These are phyloP conservation scores for Lordiphosa andalusiaca DNA, from an alignment of 2,888 invertebrate species.

Conservation along the genomic window DNA sequence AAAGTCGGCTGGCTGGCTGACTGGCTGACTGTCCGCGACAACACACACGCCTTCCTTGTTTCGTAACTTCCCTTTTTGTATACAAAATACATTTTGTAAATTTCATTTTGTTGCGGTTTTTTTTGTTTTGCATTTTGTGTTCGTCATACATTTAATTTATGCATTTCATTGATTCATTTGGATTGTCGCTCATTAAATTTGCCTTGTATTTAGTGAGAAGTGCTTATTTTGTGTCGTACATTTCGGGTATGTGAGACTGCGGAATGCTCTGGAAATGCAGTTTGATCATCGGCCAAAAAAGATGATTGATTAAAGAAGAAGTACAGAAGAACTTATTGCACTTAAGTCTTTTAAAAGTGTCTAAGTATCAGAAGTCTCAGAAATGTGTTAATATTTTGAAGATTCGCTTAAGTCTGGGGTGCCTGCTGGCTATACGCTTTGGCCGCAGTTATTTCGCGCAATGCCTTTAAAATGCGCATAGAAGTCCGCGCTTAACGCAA, in stretches of 20 bases:
- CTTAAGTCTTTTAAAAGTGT: too few species aligned
- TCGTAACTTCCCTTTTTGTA: conserved; percentile 4
- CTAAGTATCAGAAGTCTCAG: too few species aligned
- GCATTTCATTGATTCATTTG: conserved; percentile 46
- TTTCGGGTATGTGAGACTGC: too few species aligned
- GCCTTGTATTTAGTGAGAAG: not conserved
- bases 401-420: too few species aligned
- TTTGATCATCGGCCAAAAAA: not conserved
- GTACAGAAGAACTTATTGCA: too few species aligned
- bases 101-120: conserved; percentile 16
- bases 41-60: conserved; percentile 3
- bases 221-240: not conserved
- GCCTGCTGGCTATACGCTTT: too few species aligned
- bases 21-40: not conserved
- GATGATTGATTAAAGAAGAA: not conserved
- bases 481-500: too few species aligned
- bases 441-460: too few species aligned
- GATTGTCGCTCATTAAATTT: conserved; percentile 31
- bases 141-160: conserved; percentile 44
- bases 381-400: too few species aligned
- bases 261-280: not conserved
- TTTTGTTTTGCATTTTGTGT: conserved; percentile 32
- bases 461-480: too few species aligned
- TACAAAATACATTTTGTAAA: conserved; percentile 32
- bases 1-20: not conserved